Evolutionary conservation across 2,888 invertebrate genomes (phyloP), one percentile per base, ranked within the genome.

Genomic region (Euphydryas editha): DNA sequence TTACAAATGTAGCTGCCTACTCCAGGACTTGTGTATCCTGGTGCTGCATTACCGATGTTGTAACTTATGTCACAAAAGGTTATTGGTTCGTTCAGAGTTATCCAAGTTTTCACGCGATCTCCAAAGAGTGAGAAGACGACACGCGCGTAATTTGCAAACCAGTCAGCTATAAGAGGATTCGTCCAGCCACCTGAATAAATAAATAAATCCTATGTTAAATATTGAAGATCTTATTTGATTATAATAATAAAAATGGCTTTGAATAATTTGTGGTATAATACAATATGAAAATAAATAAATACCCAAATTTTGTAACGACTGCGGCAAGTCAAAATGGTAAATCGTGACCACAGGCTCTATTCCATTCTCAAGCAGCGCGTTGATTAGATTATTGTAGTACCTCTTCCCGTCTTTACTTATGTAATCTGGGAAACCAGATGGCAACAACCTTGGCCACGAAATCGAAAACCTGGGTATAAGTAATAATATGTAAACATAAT

Each of bases 341-440:
- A 95, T 81, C 0, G 94, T 94, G 0, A 94, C 86, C 74, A 94
- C 81, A 0, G 96, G 95, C 49, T 93, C 86, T 57, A 96, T 94
- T 7, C 92, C 93, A 47, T 93, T 92, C 20, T 76, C 85, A 15
- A 95, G 73, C 15, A 96, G 86, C 61, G 93, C 95, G 77, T 96
- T 87, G 42, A 97, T 95, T 46, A 97, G 80, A 60, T 94, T 88
- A 73, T 94, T 95, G 82, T 97, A 97, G 83, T 96, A 96, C 17
- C 90, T 82, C 17, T 95, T 87, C 13, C 95, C 97, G 2, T 93
- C 93, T 59, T 91, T 85, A 79, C 95, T 97, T n/a, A 96, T 85
- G 11, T 87, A 77, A 72, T 94, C 91, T 21, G 89, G 78, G 65
- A 92, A 90, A n/a, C 95, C 96, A 13, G 86, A 90, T 0, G 96